Base-by-base conservation (phyloP, 2,888 invertebrate genomes). In the Calliphora vomitoria region DNA sequence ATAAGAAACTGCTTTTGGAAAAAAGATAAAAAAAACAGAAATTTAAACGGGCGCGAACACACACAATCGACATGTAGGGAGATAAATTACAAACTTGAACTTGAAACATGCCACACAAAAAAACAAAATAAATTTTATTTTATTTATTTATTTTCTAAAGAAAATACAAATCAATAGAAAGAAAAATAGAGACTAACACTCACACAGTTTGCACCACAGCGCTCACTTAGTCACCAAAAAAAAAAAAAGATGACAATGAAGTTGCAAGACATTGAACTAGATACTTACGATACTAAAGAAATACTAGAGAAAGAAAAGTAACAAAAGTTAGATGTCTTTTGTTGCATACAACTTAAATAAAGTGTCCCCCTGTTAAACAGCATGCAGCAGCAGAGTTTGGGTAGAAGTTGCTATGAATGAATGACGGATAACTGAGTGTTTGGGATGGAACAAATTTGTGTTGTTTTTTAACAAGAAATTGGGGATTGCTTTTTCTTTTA, bases 11-110 rank as follows among this genome's bases (percentile, higher is more conserved):
- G 20, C 53, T 35, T 58, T 69, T 38, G 2, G 11, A 58, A 55
- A n/a, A 66, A 55, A 47, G 1, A 62, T 60, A 62, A 50, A 47
- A 50, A 50, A 11, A 13, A 58, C 10, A 31, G 41, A 72, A 55
- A 55, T 64, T 18, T 58, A 64, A 74, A 53, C 60, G 55, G 50
- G 66, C 38, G 66, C 55, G 20, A 74, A 72, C 31, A n/a, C 38
- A 60, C 76, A 55, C 62, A 79, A 85, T 82, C 85, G 82, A 75
- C 85, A 82, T 85, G 55, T 58, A 75, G 83, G 64, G 75, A 85
- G 85, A 87, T 87, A 87, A 85, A 87, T 87, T 85, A 85, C 82
- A 85, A 87, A 87, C 87, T 87, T 87, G 87, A 87, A 87, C 87
- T 87, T 87, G 87, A 87, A 85, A 78, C 31, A 66, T 47, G 78